Conservation (phyloP, 2,888 invertebrate species). For the Meteorus colon region DNA sequence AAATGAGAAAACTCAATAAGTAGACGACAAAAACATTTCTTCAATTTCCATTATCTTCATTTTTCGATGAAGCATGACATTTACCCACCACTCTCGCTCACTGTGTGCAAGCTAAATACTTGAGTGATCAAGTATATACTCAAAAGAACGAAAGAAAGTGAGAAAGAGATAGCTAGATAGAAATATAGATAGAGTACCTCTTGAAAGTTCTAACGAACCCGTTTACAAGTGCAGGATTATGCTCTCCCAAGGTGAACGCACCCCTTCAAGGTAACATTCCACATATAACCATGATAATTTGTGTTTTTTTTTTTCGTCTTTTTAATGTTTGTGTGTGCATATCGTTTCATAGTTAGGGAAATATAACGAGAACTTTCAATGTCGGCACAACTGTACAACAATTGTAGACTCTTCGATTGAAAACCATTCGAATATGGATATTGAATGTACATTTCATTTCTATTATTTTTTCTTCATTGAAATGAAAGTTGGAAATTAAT, state of each 20-base stretch:
- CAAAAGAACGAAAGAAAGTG: not conserved
- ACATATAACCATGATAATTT: conserved; percentile 10
- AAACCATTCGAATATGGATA: not conserved
- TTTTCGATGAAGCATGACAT: not conserved
- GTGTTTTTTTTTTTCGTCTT: not conserved
- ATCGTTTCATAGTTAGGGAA: conserved; percentile 12
- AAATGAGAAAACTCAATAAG: not conserved
- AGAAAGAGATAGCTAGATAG: not conserved
- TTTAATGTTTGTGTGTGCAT: not conserved
- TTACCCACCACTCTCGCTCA: conserved; percentile 5
- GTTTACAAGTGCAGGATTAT: conserved; percentile 40
- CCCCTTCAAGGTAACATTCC: conserved; percentile 38
- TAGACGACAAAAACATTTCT: not conserved
- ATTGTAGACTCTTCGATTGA: not conserved
- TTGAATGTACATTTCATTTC: not conserved
- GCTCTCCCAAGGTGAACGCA: conserved; percentile 35
- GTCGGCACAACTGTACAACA: not conserved
- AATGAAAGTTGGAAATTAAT: not conserved
- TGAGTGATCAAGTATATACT: conserved; percentile 24
- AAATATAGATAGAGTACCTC: conserved; percentile 24
- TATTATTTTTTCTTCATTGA: not conserved
- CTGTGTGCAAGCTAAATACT: not conserved
- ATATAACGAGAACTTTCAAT: not conserved
- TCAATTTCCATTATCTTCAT: not conserved
- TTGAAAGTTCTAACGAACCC: conserved; percentile 39